These are phyloP conservation scores for Ceratitis capitata DNA, from an alignment of 1,140 invertebrate species.

Conservation along the genomic window DNA sequence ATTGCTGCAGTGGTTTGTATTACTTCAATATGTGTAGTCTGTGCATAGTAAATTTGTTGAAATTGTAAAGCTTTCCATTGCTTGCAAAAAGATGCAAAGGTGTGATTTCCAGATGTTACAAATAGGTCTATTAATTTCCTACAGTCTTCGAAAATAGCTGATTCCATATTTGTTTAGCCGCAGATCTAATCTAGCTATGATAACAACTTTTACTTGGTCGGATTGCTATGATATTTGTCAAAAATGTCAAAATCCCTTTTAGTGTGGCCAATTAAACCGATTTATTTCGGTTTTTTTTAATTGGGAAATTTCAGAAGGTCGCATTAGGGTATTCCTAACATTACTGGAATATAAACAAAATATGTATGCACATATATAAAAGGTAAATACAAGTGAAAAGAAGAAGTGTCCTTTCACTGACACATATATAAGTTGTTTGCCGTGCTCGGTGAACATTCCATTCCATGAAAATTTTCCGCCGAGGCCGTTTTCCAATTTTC, in stretches of 20 bases:
- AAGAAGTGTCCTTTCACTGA: too few species aligned
- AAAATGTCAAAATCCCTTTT: not conserved
- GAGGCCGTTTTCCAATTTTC: too few species aligned
- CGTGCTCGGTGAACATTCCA: too few species aligned
- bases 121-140: conserved; percentile 33
- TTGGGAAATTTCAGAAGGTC: not conserved
- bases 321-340: not conserved
- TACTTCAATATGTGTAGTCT: conserved; percentile 54
- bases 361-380: not conserved
- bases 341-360: not conserved
- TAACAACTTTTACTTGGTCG: not conserved
- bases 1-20: conserved; percentile 54
- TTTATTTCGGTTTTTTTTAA: conserved; percentile 25
- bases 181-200: not conserved
- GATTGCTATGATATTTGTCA: not conserved
- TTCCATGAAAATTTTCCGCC: too few species aligned
- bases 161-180: conserved; percentile 37
- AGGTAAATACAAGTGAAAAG: too few species aligned
- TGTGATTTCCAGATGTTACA: not conserved
- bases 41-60: conserved; percentile 52
- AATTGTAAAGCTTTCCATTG: conserved; percentile 53
- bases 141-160: conserved; percentile 39
- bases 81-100: conserved; percentile 51
- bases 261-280: not conserved
- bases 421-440: too few species aligned